A percentile compares a stretch with the other conserved stretches of the same genome.
phyloP scores from a whole-genome alignment of 2,797 vertebrate species.

The Microctenopoma lineatum region DNA sequence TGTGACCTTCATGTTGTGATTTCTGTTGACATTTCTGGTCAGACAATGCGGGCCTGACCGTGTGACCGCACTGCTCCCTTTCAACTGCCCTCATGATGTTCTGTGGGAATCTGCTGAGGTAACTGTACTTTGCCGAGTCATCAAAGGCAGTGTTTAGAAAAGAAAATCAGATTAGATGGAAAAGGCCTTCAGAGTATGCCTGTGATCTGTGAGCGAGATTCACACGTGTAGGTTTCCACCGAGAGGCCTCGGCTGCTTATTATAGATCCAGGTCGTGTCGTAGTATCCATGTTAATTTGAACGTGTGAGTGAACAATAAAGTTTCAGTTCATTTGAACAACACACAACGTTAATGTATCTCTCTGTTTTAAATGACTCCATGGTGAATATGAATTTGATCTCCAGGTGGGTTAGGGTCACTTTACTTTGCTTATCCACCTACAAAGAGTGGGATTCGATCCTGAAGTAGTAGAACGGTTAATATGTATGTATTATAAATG shows the following conservation, averaged over 20 bases:
- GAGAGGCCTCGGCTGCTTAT: conserved; percentile 22
- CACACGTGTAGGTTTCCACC: conserved; percentile 50
- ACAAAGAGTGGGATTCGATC: too few species aligned
- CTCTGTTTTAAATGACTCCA: conserved; percentile 15
- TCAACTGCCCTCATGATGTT: conserved; percentile 66
- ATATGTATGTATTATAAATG: too few species aligned
- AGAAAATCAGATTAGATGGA: conserved; percentile 73
- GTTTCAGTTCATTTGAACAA: conserved; percentile 28
- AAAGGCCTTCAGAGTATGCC: conserved; percentile 46
- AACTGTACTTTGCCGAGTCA: conserved; percentile 50
- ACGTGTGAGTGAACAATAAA: conserved; percentile 3
- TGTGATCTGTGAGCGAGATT: conserved; percentile 48
- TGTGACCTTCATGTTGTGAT: conserved; percentile 1
- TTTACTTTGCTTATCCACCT: too few species aligned
- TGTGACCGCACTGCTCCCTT: conserved; percentile 49
- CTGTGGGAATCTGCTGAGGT: conserved; percentile 60
- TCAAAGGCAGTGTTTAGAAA: conserved; percentile 65
- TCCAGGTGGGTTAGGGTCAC: not conserved
- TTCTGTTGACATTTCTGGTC: conserved; percentile 18
- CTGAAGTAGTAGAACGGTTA: too few species aligned
- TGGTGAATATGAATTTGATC: conserved; percentile 46
- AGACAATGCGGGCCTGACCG: conserved; percentile 50
- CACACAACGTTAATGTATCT: conserved; percentile 4
- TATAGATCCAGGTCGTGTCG: conserved; percentile 1
- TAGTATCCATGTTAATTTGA: conserved; percentile 6